Base-by-base conservation (phyloP, 1,140 invertebrate species). In the Ceratosolen fusciceps region DNA sequence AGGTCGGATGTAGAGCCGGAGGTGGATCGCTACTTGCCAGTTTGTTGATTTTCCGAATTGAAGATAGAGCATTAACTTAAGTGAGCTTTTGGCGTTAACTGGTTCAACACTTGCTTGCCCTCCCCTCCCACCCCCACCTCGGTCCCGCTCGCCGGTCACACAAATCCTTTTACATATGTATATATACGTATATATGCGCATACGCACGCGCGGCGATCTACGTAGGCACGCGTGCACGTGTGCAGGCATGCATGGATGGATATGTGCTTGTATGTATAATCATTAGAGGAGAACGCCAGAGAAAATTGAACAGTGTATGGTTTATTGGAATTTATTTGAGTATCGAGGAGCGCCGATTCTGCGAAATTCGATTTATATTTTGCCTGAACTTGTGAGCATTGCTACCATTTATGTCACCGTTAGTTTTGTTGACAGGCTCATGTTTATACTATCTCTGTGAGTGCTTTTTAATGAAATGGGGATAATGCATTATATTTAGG, bases 391-490 rank as follows among this genome's bases (percentile, higher is more conserved):
- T 37, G 60, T 65, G 60, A 21, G 60, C 31, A 65, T 34, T 19
- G 26, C 49, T 52, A 26, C 70, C 47, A 24, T 47, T 47, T 68
- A 31, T 68, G n/a, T 47, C 67, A 1, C 39, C 39, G 67, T 47
- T 68, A 47, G 37, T 68, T 68, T 47, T 68, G 39, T 47, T 65
- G 60, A 68, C 37, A 68, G 24, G 39, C n/a, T 7, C 39, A 21
- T 47, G 16, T 47, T 56, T 74, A 37, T 74, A 67, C 67, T 37
- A 71, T 78, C 67, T 72, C 52, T 29, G 56, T 65, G 77, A 79
- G 77, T 79, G 77, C 58, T 74, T 74, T 79, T 79, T 79, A 65
- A 79, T 73, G 70, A 79, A 79, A 73, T 54, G 37, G 34, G 49
- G 26, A 60, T 72, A 72, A 78, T 77, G 29, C 19, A 54, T 47